Evolutionary conservation across 2,888 invertebrate genomes (phyloP), one percentile per base, ranked within the genome.

Genomic region (Allophyes oxyacanthae): DNA sequence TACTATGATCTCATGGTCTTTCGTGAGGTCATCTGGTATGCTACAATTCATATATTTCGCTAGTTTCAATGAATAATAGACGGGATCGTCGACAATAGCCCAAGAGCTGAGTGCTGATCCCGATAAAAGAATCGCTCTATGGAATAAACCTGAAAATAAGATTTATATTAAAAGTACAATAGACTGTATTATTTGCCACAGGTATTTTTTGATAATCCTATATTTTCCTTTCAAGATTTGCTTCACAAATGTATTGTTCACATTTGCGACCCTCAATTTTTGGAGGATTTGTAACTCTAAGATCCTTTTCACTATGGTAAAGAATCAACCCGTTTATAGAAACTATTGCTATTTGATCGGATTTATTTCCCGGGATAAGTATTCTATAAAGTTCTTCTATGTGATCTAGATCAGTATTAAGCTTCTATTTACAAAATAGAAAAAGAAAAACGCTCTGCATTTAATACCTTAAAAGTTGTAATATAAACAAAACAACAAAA

Each of bases 61-160:
- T 78, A 98, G 87, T 85, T 97, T 97, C 9, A 97, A 92, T 20
- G 97, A 97, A 86, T 97, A 98, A 78, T 95, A 95, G 1, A 97
- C 97, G 0, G 97, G 98, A 87, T 97, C 98, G 79, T 98, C 97
- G 0, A 98, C 97, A 46, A 97, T 95, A 0, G 98, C 98, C 98
- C 98, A 98, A 0, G 98, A 97, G 33, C 97, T 97, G 48, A 98
- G 94, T 0, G 98, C 98, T 41, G 98, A 98, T 0, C 98, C 98
- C 0, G 98, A 98, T 81, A 98, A 94, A 32, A 98, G 95, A 66
- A 98, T 96, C 25, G 97, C 97, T 67, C 98, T 95, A 83, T 98
- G 98, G 86, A 98, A 98, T 44, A 98, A 94, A 62, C 98, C 98
- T 95, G 95, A 52, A 78, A 79, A 50, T 37, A 38, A 38, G 43